Evolutionary conservation across 2,113 vertebrate species (phyloP).

Genomic region (Phylloscopus whistleri): DNA sequence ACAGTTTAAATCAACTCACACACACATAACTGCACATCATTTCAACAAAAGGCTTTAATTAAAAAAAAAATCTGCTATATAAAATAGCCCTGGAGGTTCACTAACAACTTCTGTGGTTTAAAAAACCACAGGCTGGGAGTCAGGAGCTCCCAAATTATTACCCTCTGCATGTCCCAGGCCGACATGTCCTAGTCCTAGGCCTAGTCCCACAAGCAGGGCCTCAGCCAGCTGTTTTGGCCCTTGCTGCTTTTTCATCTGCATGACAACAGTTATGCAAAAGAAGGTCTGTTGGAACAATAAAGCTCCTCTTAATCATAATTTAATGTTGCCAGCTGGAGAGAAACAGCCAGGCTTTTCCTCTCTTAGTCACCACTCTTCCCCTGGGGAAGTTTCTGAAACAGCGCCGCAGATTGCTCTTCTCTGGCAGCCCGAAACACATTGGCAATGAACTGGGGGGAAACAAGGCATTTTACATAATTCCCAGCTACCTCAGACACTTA

Average conservation of each 20-base stretch:
- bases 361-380: constrained; percentile 21
- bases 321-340: neutral
- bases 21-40: neutral
- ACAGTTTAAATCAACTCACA: neutral
- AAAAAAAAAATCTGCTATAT: neutral
- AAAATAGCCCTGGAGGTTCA: neutral
- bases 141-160: neutral
- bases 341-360: neutral
- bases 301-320: neutral
- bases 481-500: neutral
- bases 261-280: constrained; percentile 13
- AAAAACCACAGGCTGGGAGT: neutral
- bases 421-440: neutral
- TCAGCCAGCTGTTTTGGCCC: neutral
- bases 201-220: neutral
- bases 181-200: neutral
- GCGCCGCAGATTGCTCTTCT: neutral
- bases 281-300: neutral
- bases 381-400: neutral
- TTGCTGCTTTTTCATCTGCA: neutral
- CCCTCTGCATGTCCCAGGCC: neutral
- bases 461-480: neutral
- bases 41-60: neutral
- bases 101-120: neutral
- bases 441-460: neutral